Conservation (phyloP, 2,797 vertebrate species). For the Sphenodon punctatus region DNA sequence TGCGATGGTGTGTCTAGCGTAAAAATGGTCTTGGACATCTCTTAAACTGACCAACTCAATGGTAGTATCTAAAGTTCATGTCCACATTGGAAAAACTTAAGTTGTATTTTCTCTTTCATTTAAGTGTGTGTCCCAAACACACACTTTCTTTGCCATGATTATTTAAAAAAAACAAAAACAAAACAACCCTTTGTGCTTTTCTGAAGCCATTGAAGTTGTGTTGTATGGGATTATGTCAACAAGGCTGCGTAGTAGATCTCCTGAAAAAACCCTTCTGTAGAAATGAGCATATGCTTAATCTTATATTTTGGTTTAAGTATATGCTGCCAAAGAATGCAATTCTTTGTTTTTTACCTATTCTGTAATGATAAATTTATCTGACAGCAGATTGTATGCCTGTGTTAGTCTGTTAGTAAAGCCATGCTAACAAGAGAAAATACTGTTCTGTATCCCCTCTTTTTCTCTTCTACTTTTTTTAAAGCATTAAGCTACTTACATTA, state of each 20-base stretch:
- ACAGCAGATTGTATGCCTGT: neutral
- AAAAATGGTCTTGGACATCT: no score
- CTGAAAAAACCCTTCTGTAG: neutral
- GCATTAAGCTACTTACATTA: neutral
- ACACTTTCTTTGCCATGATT: no score
- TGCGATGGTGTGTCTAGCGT: no score
- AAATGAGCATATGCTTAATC: neutral
- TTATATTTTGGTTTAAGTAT: neutral
- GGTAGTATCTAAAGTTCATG: no score
- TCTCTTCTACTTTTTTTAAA: neutral
- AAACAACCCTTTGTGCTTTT: no score
- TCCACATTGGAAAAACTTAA: no score
- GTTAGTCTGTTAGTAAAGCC: no score
- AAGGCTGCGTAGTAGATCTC: neutral
- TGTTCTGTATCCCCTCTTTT: accelerated
- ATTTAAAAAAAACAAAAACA: no score
- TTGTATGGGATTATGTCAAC: neutral
- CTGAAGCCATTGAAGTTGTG: no score
- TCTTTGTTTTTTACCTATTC: neutral
- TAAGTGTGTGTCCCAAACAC: no score
- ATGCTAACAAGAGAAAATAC: neutral
- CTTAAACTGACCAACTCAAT: no score
- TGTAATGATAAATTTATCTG: accelerated
- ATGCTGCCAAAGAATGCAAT: neutral
- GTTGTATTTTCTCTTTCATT: no score